Base-by-base conservation (phyloP, 2,113 vertebrate genomes). In the Podarcis cretensis region DNA sequence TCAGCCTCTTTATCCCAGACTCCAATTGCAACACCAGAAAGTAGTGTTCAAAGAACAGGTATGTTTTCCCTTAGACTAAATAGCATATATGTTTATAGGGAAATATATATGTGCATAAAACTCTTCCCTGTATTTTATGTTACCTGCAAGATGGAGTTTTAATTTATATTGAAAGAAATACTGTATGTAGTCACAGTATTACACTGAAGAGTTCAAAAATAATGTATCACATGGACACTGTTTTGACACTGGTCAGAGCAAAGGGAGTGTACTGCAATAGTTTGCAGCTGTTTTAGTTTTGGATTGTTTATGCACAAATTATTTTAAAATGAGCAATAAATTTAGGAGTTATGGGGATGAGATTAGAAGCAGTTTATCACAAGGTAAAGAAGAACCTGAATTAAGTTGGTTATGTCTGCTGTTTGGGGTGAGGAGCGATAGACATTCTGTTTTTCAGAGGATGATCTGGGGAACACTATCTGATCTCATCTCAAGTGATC, bases 11-110 rank as follows among this genome's bases (percentile, higher is more conserved):
- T 97, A 96, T 89, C 93, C 86, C 95, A 97, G 96, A 90, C 93
- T 91, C 91, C 96, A 95, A 81, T 93, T 91, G 93, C 96, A 94
- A 84, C 95, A 92, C 89, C 95, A 95, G 96, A 97, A 93, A 96
- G 95, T 85, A 94, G 96, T 95, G 93, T 96, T 96, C 93, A 95
- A 94, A 96, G 97, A 96, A 91, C 97, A 97, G 97, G 97, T 97
- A 97, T 95, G 95, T 90, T 6, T 81, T 69, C 74, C 27, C 85
- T 91, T 91, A 18, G 88, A 89, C 84, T 90, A 95, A 85, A 86
- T 83, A 69, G 87, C 83, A 78, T 65, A 13, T 30, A 20, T 1
- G 5, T 79, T 43, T 27, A 66, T 14, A 69, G 25, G 21, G 35
- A 1, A 90, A 82, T 83, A 7, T 23, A 16, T 54, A 77, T 84